Evolutionary conservation across 2,797 vertebrate genomes (phyloP).

Genomic region (Pipistrellus pipistrellus): DNA sequence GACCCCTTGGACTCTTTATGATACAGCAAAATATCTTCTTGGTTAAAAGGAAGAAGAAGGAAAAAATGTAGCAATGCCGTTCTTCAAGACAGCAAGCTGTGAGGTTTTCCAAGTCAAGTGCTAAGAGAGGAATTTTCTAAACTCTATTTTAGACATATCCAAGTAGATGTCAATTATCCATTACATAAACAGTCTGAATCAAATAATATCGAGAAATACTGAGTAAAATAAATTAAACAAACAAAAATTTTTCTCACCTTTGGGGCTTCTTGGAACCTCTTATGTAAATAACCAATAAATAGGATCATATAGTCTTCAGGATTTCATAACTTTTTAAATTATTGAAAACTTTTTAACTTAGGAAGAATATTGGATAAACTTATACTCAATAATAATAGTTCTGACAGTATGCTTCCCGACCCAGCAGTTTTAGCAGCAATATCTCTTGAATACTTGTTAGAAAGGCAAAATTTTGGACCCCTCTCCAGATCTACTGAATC

Average conservation of each 20-base stretch:
- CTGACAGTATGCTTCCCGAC: neutral
- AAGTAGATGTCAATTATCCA: neutral
- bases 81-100: neutral
- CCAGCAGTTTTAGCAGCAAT: neutral
- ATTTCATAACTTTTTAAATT: neutral
- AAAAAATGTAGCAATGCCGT: neutral
- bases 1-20: neutral
- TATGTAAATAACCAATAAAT: neutral
- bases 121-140: neutral
- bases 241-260: neutral
- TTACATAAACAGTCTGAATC: neutral
- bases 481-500: neutral
- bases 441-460: neutral
- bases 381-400: neutral
- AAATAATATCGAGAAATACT: constrained; percentile 9
- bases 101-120: neutral
- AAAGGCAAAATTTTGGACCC: neutral
- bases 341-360: neutral
- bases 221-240: neutral
- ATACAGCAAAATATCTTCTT: neutral
- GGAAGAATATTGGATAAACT: neutral
- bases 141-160: neutral
- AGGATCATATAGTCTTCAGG: neutral
- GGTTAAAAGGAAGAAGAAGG: neutral
- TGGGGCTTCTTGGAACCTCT: neutral